Conservation (phyloP, 2,113 vertebrate genomes). For the Eurypyga helias region DNA sequence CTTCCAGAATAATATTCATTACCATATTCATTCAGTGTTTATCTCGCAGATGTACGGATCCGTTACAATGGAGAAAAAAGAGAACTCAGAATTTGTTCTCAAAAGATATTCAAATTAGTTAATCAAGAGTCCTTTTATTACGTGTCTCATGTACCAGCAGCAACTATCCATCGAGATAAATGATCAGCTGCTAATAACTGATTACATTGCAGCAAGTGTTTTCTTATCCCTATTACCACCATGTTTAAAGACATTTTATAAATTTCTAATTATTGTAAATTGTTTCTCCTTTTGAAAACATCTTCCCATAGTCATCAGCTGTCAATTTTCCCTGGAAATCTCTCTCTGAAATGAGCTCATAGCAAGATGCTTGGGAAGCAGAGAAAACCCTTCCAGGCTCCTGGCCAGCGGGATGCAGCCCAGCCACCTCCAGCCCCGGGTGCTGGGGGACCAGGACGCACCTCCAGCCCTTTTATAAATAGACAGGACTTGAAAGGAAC, state of each 20-base stretch:
- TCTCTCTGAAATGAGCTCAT: background rate
- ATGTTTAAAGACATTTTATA: slow-evolving; percentile 80
- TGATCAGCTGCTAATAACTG: slow-evolving; percentile 84
- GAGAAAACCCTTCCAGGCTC: background rate
- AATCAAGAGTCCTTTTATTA: slow-evolving; percentile 83
- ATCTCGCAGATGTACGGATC: slow-evolving; percentile 77
- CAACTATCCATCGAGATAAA: slow-evolving; percentile 78
- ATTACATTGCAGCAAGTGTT: slow-evolving; percentile 78
- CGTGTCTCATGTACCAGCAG: slow-evolving; percentile 60
- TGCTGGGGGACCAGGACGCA: rapidly evolving
- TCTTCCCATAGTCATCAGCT: slow-evolving; percentile 60
- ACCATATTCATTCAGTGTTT: slow-evolving; percentile 62
- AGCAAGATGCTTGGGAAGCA: background rate
- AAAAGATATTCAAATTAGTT: slow-evolving; percentile 87
- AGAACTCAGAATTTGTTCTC: slow-evolving; percentile 78
- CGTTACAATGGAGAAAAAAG: slow-evolving; percentile 77
- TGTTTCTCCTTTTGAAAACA: slow-evolving; percentile 75
- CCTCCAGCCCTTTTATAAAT: background rate
- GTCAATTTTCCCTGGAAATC: slow-evolving; percentile 35
- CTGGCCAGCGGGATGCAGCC: background rate
- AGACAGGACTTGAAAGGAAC: background rate
- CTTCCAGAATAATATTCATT: slow-evolving; percentile 54
- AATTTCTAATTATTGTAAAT: slow-evolving; percentile 83
- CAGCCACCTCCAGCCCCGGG: rapidly evolving
- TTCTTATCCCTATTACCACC: slow-evolving; percentile 74